Percentiles rank a stretch among this genome's conserved stretches.
Evolutionary conservation across 2,888 invertebrate genomes (phyloP).

Genomic region (Aphelenchoides bicaudatus): DNA sequence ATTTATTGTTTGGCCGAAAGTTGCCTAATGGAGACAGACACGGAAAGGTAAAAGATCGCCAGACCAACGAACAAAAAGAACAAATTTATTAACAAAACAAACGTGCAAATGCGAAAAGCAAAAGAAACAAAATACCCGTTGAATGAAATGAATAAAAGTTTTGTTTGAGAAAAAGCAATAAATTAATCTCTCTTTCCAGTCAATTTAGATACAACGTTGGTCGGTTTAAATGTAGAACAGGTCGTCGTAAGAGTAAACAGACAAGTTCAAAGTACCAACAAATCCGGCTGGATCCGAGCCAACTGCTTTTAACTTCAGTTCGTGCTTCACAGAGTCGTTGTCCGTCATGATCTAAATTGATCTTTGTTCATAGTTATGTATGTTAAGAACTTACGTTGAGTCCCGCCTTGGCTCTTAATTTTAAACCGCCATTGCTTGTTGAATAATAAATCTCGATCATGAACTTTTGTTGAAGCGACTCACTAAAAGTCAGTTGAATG

Average conservation of each 20-base stretch:
- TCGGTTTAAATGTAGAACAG: slow-evolving; percentile 2
- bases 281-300: not conserved
- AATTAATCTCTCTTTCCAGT: slow-evolving; percentile 13
- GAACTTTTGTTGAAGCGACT: slow-evolving; percentile 5
- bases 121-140: not conserved
- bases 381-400: no score
- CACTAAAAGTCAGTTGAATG: slow-evolving; percentile 10
- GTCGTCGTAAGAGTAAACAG: slow-evolving; percentile 18
- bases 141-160: not conserved
- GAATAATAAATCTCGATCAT: slow-evolving; percentile 3
- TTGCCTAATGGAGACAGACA: not conserved
- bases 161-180: slow-evolving; percentile 7
- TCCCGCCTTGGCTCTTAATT: not conserved
- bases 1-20: no score
- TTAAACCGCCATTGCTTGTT: slow-evolving; percentile 12
- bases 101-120: not conserved
- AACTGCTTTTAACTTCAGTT: slow-evolving; percentile 11
- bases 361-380: no score
- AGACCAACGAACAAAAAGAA: not conserved
- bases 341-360: slow-evolving; percentile 7
- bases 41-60: not conserved
- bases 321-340: slow-evolving; percentile 13
- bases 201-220: no score
- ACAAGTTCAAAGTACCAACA: slow-evolving; percentile 8
- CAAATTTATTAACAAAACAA: not conserved